Percentiles rank a stretch among this genome's conserved stretches.
Evolutionary conservation across 1,140 invertebrate species (phyloP).

Genomic region (Littorina saxatilis): DNA sequence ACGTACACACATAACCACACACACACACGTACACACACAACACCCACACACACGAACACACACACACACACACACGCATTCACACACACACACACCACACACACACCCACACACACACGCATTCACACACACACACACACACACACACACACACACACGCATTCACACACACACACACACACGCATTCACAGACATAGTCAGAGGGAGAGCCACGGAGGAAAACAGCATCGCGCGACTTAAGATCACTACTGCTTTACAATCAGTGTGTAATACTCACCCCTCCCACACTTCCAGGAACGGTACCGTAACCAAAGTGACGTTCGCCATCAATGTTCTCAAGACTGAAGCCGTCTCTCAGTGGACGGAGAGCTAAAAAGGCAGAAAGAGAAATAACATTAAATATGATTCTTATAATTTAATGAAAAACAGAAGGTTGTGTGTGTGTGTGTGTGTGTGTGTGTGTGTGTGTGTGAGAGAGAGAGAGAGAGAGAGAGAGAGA

Average conservation of each 20-base stretch:
- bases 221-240: neutral
- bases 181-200: neutral
- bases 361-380: slow-evolving; percentile 9
- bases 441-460: too few relatives aligned
- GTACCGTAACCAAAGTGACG: slow-evolving; percentile 10
- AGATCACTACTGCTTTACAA: too few relatives aligned
- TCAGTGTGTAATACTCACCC: too few relatives aligned
- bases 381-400: too few relatives aligned
- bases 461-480: too few relatives aligned
- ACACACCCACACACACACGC: slow-evolving; percentile 1
- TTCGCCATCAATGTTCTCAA: neutral
- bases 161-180: slow-evolving; percentile 7
- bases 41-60: slow-evolving; percentile 1
- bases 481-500: too few relatives aligned
- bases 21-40: slow-evolving; percentile 5
- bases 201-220: neutral
- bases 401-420: too few relatives aligned
- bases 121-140: slow-evolving; percentile 4
- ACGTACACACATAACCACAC: too few relatives aligned
- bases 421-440: too few relatives aligned
- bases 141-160: slow-evolving; percentile 7
- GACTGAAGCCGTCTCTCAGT: neutral
- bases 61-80: slow-evolving; percentile 7
- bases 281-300: neutral
- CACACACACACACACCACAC: slow-evolving; percentile 12